Percentiles rank a stretch among this genome's conserved stretches.
These are phyloP conservation scores for Sarcophilus harrisii DNA, from an alignment of 2,797 vertebrate genomes.

Conservation along the genomic window DNA sequence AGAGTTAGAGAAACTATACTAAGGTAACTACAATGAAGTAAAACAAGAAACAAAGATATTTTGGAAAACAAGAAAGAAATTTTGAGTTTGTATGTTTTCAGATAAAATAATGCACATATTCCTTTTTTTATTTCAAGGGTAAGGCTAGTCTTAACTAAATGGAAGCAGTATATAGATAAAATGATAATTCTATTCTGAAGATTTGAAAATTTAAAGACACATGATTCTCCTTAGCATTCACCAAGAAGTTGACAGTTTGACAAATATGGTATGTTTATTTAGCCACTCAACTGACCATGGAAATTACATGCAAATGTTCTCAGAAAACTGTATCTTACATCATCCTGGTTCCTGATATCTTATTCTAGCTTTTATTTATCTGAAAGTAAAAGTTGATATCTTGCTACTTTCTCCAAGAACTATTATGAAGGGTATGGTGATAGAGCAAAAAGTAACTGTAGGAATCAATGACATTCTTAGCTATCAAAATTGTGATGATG, in stretches of 20 bases:
- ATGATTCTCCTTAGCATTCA: conserved; percentile 7
- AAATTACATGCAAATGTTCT: conserved; percentile 13
- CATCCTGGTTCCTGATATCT: background rate
- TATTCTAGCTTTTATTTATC: conserved; percentile 26
- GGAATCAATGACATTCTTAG: background rate
- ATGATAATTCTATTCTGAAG: background rate
- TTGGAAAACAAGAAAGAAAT: conserved; percentile 36
- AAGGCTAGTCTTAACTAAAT: conserved; percentile 22
- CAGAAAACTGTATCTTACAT: background rate
- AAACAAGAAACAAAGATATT: conserved; percentile 22
- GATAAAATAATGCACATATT: conserved; percentile 15
- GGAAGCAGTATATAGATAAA: background rate
- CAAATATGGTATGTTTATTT: background rate
- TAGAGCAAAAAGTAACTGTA: background rate
- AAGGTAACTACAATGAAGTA: conserved; percentile 30
- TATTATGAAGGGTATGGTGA: conserved; percentile 16
- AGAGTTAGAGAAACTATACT: conserved; percentile 16
- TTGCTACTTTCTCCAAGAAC: conserved; percentile 40
- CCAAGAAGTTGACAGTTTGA: conserved; percentile 5
- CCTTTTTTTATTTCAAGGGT: conserved; percentile 45
- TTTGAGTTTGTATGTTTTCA: conserved; percentile 43
- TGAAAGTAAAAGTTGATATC: conserved; percentile 30
- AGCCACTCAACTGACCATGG: conserved; percentile 17
- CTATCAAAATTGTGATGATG: background rate
- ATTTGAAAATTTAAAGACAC: conserved; percentile 20